Percentiles rank a stretch among this genome's conserved stretches.
These are phyloP conservation scores for Zygogramma bicolorata DNA, from an alignment of 2,888 invertebrate genomes.

Conservation along the genomic window DNA sequence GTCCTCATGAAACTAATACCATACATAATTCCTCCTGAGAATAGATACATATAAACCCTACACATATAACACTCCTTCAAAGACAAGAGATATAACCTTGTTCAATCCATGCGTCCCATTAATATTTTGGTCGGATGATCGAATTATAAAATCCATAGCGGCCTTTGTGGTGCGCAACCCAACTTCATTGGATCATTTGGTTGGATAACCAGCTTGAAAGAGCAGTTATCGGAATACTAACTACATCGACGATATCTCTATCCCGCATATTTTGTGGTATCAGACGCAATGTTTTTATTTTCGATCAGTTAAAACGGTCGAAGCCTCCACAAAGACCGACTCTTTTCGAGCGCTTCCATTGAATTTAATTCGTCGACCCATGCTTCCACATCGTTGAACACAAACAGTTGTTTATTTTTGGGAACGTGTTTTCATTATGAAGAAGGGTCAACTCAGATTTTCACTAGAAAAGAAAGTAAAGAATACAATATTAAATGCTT, in stretches of 20 bases:
- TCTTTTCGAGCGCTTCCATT: not conserved
- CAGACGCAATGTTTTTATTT: conserved; percentile 3
- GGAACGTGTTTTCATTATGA: too few relatives aligned
- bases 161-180: not conserved
- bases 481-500: too few relatives aligned
- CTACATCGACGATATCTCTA: not conserved
- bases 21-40: too few relatives aligned
- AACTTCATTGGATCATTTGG: conserved; percentile 5
- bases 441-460: too few relatives aligned
- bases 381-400: not conserved
- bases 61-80: not conserved
- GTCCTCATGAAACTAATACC: too few relatives aligned
- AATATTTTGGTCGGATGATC: conserved; percentile 12
- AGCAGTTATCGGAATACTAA: not conserved
- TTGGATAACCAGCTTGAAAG: not conserved
- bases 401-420: not conserved
- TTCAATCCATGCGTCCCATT: not conserved
- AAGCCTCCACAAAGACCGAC: not conserved
- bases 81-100: conserved; percentile 1
- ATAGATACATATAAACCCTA: too few relatives aligned
- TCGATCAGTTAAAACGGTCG: not conserved
- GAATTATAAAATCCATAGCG: conserved; percentile 19
- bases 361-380: not conserved
- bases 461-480: too few relatives aligned
- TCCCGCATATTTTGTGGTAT: not conserved